Conservation (phyloP, 2,113 vertebrate genomes). For the Varanus komodoensis region DNA sequence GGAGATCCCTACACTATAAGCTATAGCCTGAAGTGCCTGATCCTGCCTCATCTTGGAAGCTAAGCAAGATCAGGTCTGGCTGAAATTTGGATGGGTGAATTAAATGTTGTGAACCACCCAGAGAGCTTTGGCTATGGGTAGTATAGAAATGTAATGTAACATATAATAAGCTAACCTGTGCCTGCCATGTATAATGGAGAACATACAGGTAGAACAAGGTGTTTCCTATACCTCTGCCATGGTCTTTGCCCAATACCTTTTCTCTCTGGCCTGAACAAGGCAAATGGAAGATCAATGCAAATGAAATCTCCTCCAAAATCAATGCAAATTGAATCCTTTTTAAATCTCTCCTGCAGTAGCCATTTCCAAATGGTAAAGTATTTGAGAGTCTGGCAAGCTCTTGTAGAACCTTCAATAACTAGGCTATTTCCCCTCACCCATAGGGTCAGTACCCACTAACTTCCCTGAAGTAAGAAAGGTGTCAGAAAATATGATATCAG, state of each 20-base stretch:
- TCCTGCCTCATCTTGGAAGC: too few relatives aligned
- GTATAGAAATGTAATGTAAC: too few relatives aligned
- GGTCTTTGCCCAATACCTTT: neutral
- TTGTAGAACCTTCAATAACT: neutral
- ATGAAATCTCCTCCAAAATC: neutral
- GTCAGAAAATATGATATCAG: too few relatives aligned
- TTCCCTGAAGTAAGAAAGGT: neutral
- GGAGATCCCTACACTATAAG: too few relatives aligned
- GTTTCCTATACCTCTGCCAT: neutral
- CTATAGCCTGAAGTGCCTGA: too few relatives aligned
- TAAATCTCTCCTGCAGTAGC: neutral
- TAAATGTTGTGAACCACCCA: too few relatives aligned
- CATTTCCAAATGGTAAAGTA: neutral
- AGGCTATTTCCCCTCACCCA: neutral
- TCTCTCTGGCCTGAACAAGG: neutral
- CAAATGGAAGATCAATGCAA: neutral
- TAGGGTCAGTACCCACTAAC: neutral
- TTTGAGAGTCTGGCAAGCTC: too few relatives aligned
- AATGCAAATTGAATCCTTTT: neutral
- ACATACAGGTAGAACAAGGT: neutral
- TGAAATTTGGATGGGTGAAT: too few relatives aligned
- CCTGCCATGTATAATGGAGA: neutral
- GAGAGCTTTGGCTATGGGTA: too few relatives aligned
- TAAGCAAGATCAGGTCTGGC: too few relatives aligned
- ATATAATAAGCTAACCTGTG: neutral